These are phyloP conservation scores for Archilochus colubris DNA, from an alignment of 2,113 vertebrate genomes.

Conservation along the genomic window DNA sequence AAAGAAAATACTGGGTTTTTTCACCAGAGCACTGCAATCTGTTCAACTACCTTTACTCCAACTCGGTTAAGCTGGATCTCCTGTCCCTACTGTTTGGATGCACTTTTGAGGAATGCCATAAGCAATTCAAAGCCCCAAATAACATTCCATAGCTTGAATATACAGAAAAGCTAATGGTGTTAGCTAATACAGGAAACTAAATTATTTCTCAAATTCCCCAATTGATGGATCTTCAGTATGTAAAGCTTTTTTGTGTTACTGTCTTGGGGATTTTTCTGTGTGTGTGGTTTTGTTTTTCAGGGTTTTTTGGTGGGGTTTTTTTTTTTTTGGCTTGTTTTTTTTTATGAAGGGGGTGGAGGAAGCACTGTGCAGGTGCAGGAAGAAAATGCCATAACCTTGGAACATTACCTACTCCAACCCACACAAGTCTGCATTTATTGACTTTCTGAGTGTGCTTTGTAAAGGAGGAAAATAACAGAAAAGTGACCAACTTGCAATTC, in stretches of 20 bases:
- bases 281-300: too few relatives aligned
- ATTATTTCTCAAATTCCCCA: neutral
- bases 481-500: neutral
- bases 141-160: neutral
- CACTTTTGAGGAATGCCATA: neutral
- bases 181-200: neutral
- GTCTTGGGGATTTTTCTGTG: too few relatives aligned
- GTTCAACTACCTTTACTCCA: neutral
- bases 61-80: neutral
- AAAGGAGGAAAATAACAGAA: neutral
- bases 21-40: neutral
- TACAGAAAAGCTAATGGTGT: neutral
- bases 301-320: too few relatives aligned
- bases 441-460: neutral
- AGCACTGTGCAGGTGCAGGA: neutral
- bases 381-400: neutral
- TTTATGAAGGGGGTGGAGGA: rapidly evolving
- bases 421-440: neutral
- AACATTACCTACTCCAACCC: neutral
- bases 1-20: neutral
- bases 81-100: neutral
- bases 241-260: neutral
- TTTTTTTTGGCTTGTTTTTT: too few relatives aligned
- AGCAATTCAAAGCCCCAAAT: neutral
- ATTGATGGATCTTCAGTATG: neutral